Base-by-base conservation (phyloP, 1,140 invertebrate species). In the Bombus confusus region DNA sequence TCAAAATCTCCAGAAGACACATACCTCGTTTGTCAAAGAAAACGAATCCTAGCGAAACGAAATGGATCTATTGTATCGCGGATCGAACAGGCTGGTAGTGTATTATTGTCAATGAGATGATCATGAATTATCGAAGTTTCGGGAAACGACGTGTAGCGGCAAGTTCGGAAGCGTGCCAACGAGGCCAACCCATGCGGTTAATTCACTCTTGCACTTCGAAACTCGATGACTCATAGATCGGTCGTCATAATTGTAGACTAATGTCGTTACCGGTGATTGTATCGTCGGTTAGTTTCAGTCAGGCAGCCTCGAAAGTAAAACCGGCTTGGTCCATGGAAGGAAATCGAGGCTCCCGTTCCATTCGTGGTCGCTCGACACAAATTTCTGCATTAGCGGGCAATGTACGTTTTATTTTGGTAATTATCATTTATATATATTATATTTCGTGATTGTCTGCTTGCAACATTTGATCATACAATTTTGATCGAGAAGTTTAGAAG, bases 141-240 rank as follows among this genome's bases (percentile, higher is more conserved):
- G 76, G 13, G 73, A 28, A 77, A 37, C 64, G 39, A 57, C 28
- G 82, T 83, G 64, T 69, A 41, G 31, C 39, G 43, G 71, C 62
- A 89, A 89, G 88, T 89, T 89, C 71, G 80, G 37, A 75, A 88
- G 76, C 75, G 79, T 80, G 87, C 88, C 79, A 89, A 73, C 80
- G 41, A 66, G 77, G 39, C 75, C 80, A 87, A 89, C 39, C 75
- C 88, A 87, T 82, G 88, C 89, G 86, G 82, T 90, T 90, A 90
- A 90, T 90, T 90, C 86, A 83, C 74, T 83, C 79, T 80, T 87
- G 88, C 78, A 90, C 86, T 90, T 90, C 81, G 88, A 87, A 90
- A 90, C 88, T 90, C 81, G 71, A 87, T 90, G 86, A 87, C 81
- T 90, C 88, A 47, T 59, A 64, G 79, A 90, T 90, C 79, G 82